Evolutionary conservation across 2,797 vertebrate genomes (phyloP).

Genomic region (Clamator glandarius): DNA sequence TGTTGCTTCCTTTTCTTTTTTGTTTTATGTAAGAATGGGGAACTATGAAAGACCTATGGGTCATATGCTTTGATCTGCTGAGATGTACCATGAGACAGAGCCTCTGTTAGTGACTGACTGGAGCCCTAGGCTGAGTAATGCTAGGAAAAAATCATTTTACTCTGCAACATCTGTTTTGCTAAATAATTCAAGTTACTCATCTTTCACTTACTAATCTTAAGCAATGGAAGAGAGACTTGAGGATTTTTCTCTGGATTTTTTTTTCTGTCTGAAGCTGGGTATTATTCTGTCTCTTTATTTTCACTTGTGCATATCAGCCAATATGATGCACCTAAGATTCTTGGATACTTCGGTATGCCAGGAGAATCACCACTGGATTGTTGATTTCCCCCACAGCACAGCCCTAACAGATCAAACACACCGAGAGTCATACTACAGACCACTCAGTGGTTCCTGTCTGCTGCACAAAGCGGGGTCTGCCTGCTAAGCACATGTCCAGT

Average conservation of each 20-base stretch:
- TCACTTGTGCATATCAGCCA: background rate
- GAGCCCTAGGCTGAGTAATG: background rate
- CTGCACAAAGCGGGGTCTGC: background rate
- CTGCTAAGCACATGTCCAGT: fast-evolving
- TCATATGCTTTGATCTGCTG: background rate
- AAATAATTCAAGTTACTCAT: background rate
- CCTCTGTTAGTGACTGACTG: background rate
- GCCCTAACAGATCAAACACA: background rate
- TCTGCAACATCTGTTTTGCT: background rate
- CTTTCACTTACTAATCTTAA: background rate
- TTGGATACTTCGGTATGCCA: background rate
- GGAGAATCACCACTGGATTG: background rate
- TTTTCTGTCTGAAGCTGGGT: background rate
- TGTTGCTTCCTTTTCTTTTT: background rate
- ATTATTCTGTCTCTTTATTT: background rate
- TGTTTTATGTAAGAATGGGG: background rate
- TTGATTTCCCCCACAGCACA: background rate
- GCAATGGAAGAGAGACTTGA: background rate
- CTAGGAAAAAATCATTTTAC: background rate
- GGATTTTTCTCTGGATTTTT: background rate
- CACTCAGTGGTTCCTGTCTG: background rate
- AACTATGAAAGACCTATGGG: background rate
- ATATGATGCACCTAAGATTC: background rate
- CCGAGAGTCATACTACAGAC: background rate
- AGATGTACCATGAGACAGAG: background rate